phyloP scores from a whole-genome alignment of 1,140 invertebrate species.

The Saxidomus purpurata region DNA sequence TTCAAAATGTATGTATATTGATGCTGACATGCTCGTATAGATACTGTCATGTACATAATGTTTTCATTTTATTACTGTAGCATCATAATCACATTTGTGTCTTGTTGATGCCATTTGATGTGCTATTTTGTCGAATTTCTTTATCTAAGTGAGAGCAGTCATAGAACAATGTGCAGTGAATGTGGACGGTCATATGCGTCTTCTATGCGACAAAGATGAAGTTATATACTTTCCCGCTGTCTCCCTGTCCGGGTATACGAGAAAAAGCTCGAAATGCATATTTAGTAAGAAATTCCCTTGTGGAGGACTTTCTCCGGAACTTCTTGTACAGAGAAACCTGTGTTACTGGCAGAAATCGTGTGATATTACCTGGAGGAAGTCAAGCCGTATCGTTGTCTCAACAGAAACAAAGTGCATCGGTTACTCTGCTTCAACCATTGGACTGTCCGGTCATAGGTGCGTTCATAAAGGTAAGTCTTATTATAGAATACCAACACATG shows the following conservation, averaged over 20 bases:
- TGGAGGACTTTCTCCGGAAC: constrained; percentile 43
- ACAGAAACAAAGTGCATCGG: constrained; percentile 37
- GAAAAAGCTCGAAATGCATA: constrained; percentile 19
- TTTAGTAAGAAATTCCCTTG: constrained; percentile 15
- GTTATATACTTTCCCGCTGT: constrained; percentile 55
- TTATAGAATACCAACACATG: no score
- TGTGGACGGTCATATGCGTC: constrained; percentile 4
- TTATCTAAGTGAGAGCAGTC: constrained; percentile 28
- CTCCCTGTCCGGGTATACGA: background rate
- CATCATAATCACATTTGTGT: no score
- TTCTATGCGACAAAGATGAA: constrained; percentile 31
- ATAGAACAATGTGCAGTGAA: constrained; percentile 44
- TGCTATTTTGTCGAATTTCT: no score
- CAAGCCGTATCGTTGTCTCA: constrained; percentile 27
- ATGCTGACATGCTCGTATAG: no score
- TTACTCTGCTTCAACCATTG: constrained; percentile 21
- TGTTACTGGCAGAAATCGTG: constrained; percentile 56
- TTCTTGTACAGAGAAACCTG: constrained; percentile 42
- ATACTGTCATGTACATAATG: no score
- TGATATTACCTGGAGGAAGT: constrained; percentile 15
- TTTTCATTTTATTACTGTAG: no score
- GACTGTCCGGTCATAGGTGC: constrained; percentile 50
- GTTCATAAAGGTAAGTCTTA: constrained; percentile 38
- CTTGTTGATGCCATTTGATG: no score
- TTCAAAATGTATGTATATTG: no score